phyloP scores from a whole-genome alignment of 2,888 invertebrate species.

The Steromphala cineraria region DNA sequence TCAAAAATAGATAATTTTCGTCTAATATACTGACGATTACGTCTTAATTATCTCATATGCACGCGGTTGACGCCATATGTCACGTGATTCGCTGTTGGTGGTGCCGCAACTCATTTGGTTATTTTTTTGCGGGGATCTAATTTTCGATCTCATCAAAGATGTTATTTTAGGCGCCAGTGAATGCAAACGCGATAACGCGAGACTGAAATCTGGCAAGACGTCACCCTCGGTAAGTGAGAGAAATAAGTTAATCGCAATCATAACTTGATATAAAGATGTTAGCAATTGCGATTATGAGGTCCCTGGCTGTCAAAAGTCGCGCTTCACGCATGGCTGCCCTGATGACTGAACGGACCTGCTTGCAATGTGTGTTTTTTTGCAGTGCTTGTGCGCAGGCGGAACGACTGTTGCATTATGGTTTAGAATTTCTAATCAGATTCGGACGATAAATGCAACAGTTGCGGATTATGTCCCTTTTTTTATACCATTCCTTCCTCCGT shows the following conservation, averaged over 20 bases:
- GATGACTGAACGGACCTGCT: neutral
- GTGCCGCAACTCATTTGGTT: too few relatives aligned
- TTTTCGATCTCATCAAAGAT: slow-evolving; percentile 12
- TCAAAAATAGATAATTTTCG: too few relatives aligned
- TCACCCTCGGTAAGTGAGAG: neutral
- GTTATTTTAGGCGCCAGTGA: slow-evolving; percentile 9
- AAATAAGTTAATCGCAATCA: slow-evolving; percentile 1
- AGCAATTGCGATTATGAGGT: neutral
- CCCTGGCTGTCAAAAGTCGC: neutral
- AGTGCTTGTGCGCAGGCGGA: slow-evolving; percentile 2
- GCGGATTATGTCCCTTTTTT: slow-evolving; percentile 2
- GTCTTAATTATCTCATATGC: too few relatives aligned
- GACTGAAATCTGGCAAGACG: neutral
- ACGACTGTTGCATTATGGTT: slow-evolving; percentile 18
- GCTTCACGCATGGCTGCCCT: neutral
- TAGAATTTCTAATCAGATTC: slow-evolving; percentile 20
- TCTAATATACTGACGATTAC: too few relatives aligned
- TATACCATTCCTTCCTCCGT: neutral
- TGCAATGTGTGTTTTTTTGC: neutral
- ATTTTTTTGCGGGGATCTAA: neutral
- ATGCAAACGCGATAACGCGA: neutral
- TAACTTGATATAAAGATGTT: slow-evolving; percentile 1
- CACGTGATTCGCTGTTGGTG: too few relatives aligned
- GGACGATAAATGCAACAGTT: slow-evolving; percentile 21
- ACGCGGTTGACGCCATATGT: too few relatives aligned